Base-by-base conservation (phyloP, 2,113 vertebrate species). In the Prunella fulvescens region DNA sequence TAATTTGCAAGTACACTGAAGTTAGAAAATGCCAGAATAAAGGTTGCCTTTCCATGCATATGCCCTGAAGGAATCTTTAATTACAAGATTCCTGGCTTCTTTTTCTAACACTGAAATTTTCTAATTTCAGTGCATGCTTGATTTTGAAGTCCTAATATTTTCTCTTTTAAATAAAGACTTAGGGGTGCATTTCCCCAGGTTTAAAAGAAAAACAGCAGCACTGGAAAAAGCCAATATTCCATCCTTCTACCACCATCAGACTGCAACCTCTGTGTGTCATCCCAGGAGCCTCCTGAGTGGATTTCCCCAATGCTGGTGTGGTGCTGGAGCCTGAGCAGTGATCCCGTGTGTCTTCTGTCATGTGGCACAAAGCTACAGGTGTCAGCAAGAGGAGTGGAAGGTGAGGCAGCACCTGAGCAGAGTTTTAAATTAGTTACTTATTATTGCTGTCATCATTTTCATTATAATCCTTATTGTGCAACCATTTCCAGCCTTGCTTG, bases 11-110 rank as follows among this genome's bases (percentile, higher is more conserved):
- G 91, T 84, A 80, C 40, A 35, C 15, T 26, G 42, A 81, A 91
- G 93, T 64, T 86, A 70, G 92, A 93, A 97, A 96, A 96, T 93
- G 90, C 95, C 93, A 94, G 79, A 94, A 93, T 93, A 95, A 97
- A 96, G 85, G 93, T 93, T 95, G 82, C 37, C 39, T 95, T 95
- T 88, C 82, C 79, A 40, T 81, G 79, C 61, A 81, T 92, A 83
- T 92, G 71, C 88, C 81, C 85, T 86, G 33, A 86, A 81, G 61
- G 51, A 83, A 62, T 93, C 56, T 91, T 80, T 93, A 90, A 92
- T 91, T 93, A 81, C 51, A 37, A 19, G 29, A 62, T 77, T 93
- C 42, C 40, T 62, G 28, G 26, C 64, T 81, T n/a, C 56, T 86
- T 81, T 91, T 86, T 70, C 82, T 58, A 80, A 50, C 2, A 1